Evolutionary conservation across 2,797 vertebrate species (phyloP).

Genomic region (Diplodus puntazzo): DNA sequence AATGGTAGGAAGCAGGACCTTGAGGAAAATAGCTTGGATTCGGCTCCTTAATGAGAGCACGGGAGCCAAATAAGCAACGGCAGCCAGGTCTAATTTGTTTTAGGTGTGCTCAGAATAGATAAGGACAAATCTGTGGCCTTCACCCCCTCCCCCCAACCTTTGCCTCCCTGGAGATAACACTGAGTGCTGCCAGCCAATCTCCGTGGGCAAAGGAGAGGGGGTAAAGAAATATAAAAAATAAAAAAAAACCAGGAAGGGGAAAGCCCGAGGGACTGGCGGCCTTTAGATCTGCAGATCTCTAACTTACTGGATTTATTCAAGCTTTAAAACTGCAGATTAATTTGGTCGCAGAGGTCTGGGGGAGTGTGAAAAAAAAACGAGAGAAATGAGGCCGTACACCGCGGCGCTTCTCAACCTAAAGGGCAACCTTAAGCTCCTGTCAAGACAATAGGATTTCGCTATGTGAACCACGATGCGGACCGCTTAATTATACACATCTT

Average conservation of each 20-base stretch:
- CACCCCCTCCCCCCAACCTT: conserved; percentile 82
- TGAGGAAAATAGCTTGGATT: conserved; percentile 81
- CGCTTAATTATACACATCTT: conserved; percentile 86
- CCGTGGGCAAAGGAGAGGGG: conserved; percentile 73
- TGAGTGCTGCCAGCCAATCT: conserved; percentile 85
- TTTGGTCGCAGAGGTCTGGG: conserved; percentile 78
- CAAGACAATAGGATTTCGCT: conserved; percentile 87
- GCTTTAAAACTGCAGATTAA: conserved; percentile 87
- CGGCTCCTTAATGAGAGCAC: conserved; percentile 84
- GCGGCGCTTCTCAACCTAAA: conserved; percentile 79
- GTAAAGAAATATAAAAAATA: conserved; percentile 39
- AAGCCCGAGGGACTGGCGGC: conserved; percentile 81
- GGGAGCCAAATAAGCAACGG: conserved; percentile 80
- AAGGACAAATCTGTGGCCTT: conserved; percentile 87
- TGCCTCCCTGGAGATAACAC: conserved; percentile 88
- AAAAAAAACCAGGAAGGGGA: conserved; percentile 55
- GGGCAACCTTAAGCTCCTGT: conserved; percentile 87
- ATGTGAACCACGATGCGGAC: conserved; percentile 77
- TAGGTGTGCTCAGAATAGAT: conserved; percentile 90
- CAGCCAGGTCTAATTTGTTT: conserved; percentile 89
- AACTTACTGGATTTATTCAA: conserved; percentile 86
- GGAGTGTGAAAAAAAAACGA: conserved; percentile 55
- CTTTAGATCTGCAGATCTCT: conserved; percentile 85
- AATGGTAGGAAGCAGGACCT: conserved; percentile 80
- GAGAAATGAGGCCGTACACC: conserved; percentile 62